Conservation (phyloP, 1,140 invertebrate species). For the Pseudobourletiella spinata region DNA sequence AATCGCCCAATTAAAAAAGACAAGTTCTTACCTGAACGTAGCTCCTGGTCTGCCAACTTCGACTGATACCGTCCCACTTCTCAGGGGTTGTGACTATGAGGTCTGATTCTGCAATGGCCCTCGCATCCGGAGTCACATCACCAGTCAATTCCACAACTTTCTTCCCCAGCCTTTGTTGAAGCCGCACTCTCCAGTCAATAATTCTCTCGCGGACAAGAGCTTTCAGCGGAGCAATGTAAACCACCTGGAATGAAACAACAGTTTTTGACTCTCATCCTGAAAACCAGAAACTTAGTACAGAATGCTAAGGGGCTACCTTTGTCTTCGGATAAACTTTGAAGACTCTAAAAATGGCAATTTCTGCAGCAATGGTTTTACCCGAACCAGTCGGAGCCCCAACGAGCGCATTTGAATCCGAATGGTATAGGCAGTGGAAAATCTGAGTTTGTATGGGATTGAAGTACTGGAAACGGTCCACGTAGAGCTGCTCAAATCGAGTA, state of each 20-base stretch:
- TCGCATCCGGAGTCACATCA: constrained; percentile 87
- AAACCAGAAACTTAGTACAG: constrained; percentile 7
- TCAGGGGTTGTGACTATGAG: constrained; percentile 98
- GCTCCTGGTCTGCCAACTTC: constrained; percentile 91
- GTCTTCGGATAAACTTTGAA: constrained; percentile 71
- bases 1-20: too few species aligned
- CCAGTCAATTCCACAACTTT: constrained; percentile 93
- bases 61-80: constrained; percentile 98
- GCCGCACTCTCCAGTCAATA: constrained; percentile 87
- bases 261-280: too few species aligned
- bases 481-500: constrained; percentile 65
- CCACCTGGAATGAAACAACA: constrained; percentile 52
- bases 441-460: constrained; percentile 99
- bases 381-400: constrained; percentile 97
- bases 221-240: constrained; percentile 98
- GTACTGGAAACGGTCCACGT: constrained; percentile 69
- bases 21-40: constrained; percentile 72
- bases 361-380: constrained; percentile 96
- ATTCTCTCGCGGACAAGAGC: constrained; percentile 94
- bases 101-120: constrained; percentile 69
- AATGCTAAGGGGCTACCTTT: constrained; percentile 63
- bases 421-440: constrained; percentile 92
- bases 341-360: constrained; percentile 92
- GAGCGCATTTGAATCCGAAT: constrained; percentile 89
- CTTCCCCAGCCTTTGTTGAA: constrained; percentile 66